Conservation (phyloP, 2,113 vertebrate species). For the Spermophilus dauricus region DNA sequence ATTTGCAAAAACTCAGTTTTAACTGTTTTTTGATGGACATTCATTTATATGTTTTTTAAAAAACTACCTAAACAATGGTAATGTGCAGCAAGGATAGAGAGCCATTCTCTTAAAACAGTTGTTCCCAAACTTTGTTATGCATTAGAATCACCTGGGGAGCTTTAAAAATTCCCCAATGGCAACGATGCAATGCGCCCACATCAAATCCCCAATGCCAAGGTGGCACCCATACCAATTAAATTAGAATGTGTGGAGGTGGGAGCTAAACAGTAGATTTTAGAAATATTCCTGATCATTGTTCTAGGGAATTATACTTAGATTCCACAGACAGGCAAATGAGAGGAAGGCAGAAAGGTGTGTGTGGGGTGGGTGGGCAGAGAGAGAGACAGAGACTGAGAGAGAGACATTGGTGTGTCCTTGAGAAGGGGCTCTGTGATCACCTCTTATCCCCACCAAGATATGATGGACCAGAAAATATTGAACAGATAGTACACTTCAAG, state of each 20-base stretch:
- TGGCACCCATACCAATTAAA: not conserved
- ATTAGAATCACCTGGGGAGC: not conserved
- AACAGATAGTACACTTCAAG: conserved; percentile 1
- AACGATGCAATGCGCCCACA: not conserved
- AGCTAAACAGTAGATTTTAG: conserved; percentile 8
- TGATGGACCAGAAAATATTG: not conserved
- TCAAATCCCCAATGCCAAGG: not conserved
- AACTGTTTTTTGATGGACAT: not conserved
- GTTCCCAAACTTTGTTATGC: not conserved
- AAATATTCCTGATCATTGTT: conserved; percentile 27
- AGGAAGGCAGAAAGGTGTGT: too few relatives aligned
- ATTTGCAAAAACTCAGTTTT: conserved; percentile 49
- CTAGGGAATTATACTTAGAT: conserved; percentile 24
- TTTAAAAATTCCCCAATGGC: conserved; percentile 10
- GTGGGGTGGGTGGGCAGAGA: too few relatives aligned
- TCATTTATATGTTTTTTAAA: not conserved
- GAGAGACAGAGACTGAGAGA: not conserved
- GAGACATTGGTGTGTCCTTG: not conserved
- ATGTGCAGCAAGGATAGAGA: not conserved
- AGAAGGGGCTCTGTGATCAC: not conserved
- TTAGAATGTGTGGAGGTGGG: conserved; percentile 16
- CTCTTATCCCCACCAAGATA: not conserved
- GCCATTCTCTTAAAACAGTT: not conserved
- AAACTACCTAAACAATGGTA: not conserved
- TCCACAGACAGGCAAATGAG: conserved; percentile 9